phyloP scores from a whole-genome alignment of 2,113 vertebrate genomes.

The Periophthalmus modestus region DNA sequence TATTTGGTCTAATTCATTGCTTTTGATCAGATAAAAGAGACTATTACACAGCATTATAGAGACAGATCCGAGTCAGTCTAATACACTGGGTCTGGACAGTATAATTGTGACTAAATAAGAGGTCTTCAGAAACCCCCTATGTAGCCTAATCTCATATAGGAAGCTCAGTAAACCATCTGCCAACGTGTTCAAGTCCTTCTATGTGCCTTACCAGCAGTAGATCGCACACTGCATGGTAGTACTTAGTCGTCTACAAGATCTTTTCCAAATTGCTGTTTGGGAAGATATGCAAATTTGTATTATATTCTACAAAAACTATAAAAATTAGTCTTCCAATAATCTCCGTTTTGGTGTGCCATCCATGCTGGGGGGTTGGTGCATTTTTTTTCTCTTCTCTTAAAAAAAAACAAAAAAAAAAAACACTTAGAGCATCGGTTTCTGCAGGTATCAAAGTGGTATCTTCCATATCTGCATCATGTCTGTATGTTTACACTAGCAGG shows the following conservation, averaged over 20 bases:
- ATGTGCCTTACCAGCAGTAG: conserved; percentile 58
- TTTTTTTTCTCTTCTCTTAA: too few species aligned
- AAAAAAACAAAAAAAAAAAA: too few species aligned
- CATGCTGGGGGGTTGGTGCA: not conserved
- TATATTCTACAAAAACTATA: not conserved
- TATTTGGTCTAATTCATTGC: conserved; percentile 22
- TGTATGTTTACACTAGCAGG: too few species aligned
- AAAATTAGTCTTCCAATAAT: not conserved
- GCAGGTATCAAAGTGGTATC: too few species aligned
- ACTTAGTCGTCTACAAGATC: not conserved
- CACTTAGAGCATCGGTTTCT: too few species aligned
- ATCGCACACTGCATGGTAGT: not conserved
- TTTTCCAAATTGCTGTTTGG: too few species aligned
- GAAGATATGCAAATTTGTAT: too few species aligned
- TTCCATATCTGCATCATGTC: too few species aligned
- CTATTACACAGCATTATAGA: conserved; percentile 18
- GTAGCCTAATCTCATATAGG: conserved; percentile 63
- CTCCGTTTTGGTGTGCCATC: not conserved
- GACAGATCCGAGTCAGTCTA: conserved; percentile 45
- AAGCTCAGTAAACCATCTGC: conserved; percentile 69
- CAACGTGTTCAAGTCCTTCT: conserved; percentile 49
- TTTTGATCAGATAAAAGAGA: conserved; percentile 38
- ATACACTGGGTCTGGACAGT: conserved; percentile 40
- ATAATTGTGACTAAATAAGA: conserved; percentile 60
- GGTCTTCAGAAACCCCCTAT: conserved; percentile 49